Conservation (phyloP, 2,797 vertebrate genomes). For the Hemibagrus guttatus region DNA sequence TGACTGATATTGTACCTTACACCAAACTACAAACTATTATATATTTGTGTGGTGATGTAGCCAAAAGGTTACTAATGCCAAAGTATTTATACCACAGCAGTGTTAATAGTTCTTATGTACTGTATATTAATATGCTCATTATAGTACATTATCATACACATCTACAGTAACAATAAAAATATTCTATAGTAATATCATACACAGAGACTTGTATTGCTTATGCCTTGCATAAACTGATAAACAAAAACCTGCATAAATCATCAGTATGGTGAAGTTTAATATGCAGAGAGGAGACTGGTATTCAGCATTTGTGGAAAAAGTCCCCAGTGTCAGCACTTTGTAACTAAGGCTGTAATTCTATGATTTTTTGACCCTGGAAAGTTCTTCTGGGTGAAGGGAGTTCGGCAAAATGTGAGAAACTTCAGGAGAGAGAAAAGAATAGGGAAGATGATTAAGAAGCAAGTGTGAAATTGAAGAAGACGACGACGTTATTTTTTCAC, state of each 20-base stretch:
- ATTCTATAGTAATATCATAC: background rate
- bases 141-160: background rate
- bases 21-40: background rate
- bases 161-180: too few relatives aligned
- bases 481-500: too few relatives aligned
- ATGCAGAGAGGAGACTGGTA: background rate
- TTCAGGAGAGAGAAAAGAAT: background rate
- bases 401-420: background rate
- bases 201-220: background rate
- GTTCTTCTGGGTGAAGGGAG: background rate
- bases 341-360: background rate
- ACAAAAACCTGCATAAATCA: too few relatives aligned
- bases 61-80: background rate
- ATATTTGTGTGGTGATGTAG: background rate
- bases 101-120: background rate
- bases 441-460: background rate
- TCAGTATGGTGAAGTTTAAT: background rate
- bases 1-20: too few relatives aligned
- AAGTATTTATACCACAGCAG: background rate
- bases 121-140: background rate
- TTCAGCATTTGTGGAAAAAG: background rate
- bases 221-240: background rate
- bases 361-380: background rate
- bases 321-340: background rate
- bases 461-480: background rate